Percentiles rank a stretch among this genome's conserved stretches.
Conservation (phyloP, 2,797 vertebrate genomes). For the Rhinophrynus dorsalis region DNA sequence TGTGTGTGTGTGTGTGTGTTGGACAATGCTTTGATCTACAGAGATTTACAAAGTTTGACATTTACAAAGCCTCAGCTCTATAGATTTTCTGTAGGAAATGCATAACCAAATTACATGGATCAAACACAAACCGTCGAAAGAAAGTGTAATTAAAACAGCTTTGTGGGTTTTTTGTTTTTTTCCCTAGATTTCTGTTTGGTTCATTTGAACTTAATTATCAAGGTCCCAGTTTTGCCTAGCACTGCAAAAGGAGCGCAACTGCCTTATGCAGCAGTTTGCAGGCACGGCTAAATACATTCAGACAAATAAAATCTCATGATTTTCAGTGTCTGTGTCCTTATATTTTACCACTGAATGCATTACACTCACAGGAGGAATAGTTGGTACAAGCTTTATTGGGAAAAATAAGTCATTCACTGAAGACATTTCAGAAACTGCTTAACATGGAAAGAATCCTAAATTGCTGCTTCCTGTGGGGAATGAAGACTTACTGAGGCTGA, state of each 20-base stretch:
- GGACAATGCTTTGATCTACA: too few relatives aligned
- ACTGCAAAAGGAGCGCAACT: not conserved
- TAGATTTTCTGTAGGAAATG: slow-evolving; percentile 8
- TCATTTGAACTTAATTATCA: slow-evolving; percentile 42
- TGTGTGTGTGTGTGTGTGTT: too few relatives aligned
- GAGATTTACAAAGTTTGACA: too few relatives aligned
- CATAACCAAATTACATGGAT: not conserved
- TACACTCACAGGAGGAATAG: not conserved
- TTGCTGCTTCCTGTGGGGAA: not conserved
- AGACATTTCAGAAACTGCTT: not conserved
- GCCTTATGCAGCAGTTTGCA: slow-evolving; percentile 17
- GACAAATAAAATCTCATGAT: slow-evolving; percentile 8
- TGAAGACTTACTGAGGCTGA: too few relatives aligned
- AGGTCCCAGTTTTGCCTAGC: slow-evolving; percentile 7
- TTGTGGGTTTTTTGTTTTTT: slow-evolving; percentile 5
- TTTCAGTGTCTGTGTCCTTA: not conserved
- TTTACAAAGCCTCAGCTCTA: slow-evolving; percentile 5
- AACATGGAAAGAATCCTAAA: not conserved
- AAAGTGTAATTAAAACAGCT: slow-evolving; percentile 40
- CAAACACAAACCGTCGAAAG: slow-evolving; percentile 14
- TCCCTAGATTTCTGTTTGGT: slow-evolving; percentile 20
- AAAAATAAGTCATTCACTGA: not conserved
- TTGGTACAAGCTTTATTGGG: not conserved
- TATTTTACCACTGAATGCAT: not conserved
- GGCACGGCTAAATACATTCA: not conserved